phyloP scores from a whole-genome alignment of 2,113 vertebrate species.

The Polyodon spathula region DNA sequence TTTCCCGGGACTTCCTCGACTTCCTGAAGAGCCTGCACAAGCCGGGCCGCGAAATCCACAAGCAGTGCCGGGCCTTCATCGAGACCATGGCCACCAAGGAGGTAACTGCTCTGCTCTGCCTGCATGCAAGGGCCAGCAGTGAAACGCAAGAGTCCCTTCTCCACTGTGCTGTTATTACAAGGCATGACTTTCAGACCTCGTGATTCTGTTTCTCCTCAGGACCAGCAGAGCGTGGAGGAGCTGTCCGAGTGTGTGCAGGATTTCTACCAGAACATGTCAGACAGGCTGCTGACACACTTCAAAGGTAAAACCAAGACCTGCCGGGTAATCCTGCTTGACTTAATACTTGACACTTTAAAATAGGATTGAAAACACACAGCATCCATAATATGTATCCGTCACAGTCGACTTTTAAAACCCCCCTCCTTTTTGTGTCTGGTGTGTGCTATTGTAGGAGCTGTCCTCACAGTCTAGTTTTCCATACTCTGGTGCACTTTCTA shows the following conservation, averaged over 20 bases:
- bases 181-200: conserved; percentile 13
- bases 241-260: conserved; percentile 90
- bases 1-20: conserved; percentile 83
- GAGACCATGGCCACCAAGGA: conserved; percentile 80
- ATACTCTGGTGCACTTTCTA: no score
- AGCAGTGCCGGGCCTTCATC: conserved; percentile 79
- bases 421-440: neutral
- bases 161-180: neutral
- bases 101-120: no score
- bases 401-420: no score
- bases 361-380: no score
- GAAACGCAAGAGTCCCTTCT: neutral
- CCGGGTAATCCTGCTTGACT: no score
- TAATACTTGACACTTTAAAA: no score
- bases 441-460: no score
- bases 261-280: conserved; percentile 85
- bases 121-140: neutral
- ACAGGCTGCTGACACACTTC: conserved; percentile 76
- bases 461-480: no score
- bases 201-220: conserved; percentile 17
- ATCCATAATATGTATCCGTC: no score
- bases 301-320: conserved; percentile 71
- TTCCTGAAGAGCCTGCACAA: conserved; percentile 86
- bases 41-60: conserved; percentile 83
- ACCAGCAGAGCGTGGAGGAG: conserved; percentile 78